These are phyloP conservation scores for Amitus sp. DNA, from an alignment of 2,888 invertebrate genomes.

Conservation along the genomic window DNA sequence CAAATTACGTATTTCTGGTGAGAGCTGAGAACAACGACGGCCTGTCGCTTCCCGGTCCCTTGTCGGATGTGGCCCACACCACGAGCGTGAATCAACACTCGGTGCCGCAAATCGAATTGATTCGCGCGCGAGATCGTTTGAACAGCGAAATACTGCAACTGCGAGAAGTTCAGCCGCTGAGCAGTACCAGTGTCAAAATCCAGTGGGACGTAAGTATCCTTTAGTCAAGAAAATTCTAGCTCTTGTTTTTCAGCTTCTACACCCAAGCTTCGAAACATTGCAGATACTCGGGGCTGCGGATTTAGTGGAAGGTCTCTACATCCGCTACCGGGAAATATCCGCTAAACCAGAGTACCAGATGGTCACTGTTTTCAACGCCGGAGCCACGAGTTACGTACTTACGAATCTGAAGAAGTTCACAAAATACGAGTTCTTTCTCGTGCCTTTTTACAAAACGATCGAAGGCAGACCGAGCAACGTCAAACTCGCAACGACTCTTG, in stretches of 20 bases:
- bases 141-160: constrained; percentile 84
- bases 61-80: constrained; percentile 79
- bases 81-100: constrained; percentile 73
- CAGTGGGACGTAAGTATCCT: constrained; percentile 80
- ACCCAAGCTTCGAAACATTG: too few species aligned
- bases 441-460: constrained; percentile 87
- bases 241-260: too few species aligned
- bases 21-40: constrained; percentile 89
- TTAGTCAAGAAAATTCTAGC: constrained; percentile 2
- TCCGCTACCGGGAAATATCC: constrained; percentile 70
- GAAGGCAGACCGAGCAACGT: constrained; percentile 95
- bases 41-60: constrained; percentile 81
- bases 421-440: constrained; percentile 91
- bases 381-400: constrained; percentile 78
- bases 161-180: constrained; percentile 73
- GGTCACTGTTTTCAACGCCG: constrained; percentile 77
- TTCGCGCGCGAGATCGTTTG: constrained; percentile 80
- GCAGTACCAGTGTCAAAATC: constrained; percentile 81
- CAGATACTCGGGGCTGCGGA: constrained; percentile 68
- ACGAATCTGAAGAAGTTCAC: constrained; percentile 85
- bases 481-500: constrained; percentile 83
- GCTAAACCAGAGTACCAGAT: constrained; percentile 72
- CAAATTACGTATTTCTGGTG: constrained; percentile 86
- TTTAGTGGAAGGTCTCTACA: constrained; percentile 77
- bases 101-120: constrained; percentile 79